These are phyloP conservation scores for Hololepta plana DNA, from an alignment of 2,888 invertebrate genomes.

Conservation along the genomic window DNA sequence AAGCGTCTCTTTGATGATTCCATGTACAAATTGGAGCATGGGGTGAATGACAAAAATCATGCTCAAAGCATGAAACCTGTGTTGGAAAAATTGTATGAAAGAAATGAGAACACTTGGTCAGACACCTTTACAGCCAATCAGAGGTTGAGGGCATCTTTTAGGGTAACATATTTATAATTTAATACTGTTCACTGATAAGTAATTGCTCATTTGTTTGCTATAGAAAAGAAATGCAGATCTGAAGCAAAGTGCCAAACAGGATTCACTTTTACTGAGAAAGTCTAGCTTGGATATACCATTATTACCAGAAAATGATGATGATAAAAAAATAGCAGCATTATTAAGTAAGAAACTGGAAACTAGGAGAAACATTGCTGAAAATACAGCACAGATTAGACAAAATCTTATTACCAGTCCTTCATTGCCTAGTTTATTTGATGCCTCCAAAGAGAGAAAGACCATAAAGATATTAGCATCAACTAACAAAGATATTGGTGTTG, in stretches of 20 bases:
- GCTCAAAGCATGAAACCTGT: constrained; percentile 54
- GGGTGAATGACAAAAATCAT: constrained; percentile 54
- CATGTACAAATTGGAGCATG: constrained; percentile 95
- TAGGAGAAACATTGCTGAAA: constrained; percentile 39
- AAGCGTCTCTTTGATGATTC: constrained; percentile 85
- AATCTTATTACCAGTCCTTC: constrained; percentile 21
- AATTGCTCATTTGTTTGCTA: constrained; percentile 13
- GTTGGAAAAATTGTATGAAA: constrained; percentile 55
- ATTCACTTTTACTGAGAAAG: constrained; percentile 52
- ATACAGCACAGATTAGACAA: constrained; percentile 19
- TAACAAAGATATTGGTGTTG: constrained; percentile 7
- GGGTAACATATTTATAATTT: too few species aligned
- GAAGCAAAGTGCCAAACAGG: constrained; percentile 45
- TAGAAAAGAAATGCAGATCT: constrained; percentile 58
- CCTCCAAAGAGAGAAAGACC: constrained; percentile 20
- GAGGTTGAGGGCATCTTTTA: constrained; percentile 63
- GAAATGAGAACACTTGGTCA: constrained; percentile 68
- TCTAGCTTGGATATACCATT: constrained; percentile 61
- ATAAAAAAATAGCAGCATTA: constrained; percentile 60
- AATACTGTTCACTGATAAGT: background rate
- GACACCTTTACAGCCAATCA: constrained; percentile 90
- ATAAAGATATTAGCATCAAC: constrained; percentile 16
- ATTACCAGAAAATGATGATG: constrained; percentile 63
- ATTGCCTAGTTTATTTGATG: constrained; percentile 20
- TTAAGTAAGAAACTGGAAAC: constrained; percentile 50